Evolutionary conservation across 2,888 invertebrate genomes (phyloP).

Genomic region (Conops quadrifasciatus): DNA sequence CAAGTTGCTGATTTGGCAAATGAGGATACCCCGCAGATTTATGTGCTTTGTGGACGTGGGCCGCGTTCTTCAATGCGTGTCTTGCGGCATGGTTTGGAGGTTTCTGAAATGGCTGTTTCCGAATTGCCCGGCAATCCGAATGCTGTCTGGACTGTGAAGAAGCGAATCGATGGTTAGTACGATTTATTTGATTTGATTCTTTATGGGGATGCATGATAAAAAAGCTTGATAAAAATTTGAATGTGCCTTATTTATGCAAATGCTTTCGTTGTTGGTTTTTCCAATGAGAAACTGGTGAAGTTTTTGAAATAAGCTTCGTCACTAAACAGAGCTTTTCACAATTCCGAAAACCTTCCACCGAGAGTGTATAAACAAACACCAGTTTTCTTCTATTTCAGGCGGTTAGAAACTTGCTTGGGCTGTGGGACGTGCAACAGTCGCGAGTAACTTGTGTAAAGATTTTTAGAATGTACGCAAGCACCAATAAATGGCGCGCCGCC

Average conservation of each 20-base stretch:
- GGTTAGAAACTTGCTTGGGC: conserved; percentile 60
- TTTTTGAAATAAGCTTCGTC: conserved; percentile 43
- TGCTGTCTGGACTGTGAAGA: conserved; percentile 99
- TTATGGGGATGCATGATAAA: not conserved
- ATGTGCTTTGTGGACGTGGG: conserved; percentile 95
- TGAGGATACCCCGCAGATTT: conserved; percentile 98
- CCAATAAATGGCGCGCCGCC: conserved; percentile 14
- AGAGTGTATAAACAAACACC: conserved; percentile 81
- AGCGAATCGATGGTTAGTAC: conserved; percentile 92
- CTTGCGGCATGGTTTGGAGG: conserved; percentile 95
- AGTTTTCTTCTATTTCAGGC: conserved; percentile 89
- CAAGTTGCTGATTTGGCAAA: conserved; percentile 94
- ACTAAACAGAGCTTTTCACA: not conserved
- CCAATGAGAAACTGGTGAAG: conserved; percentile 53
- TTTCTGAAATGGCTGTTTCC: conserved; percentile 99
- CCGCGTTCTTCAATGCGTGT: conserved; percentile 93
- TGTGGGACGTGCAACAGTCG: conserved; percentile 46
- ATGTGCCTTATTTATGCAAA: conserved; percentile 3
- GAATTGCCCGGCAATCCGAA: conserved; percentile 99
- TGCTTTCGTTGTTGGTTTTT: conserved; percentile 32
- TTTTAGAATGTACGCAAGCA: conserved; percentile 18
- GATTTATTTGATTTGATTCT: conserved; percentile 22
- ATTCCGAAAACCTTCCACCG: conserved; percentile 42
- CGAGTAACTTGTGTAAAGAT: conserved; percentile 40
- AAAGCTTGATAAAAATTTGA: too few relatives aligned